Evolutionary conservation across 2,113 vertebrate species (phyloP).

Genomic region (Cariama cristata): DNA sequence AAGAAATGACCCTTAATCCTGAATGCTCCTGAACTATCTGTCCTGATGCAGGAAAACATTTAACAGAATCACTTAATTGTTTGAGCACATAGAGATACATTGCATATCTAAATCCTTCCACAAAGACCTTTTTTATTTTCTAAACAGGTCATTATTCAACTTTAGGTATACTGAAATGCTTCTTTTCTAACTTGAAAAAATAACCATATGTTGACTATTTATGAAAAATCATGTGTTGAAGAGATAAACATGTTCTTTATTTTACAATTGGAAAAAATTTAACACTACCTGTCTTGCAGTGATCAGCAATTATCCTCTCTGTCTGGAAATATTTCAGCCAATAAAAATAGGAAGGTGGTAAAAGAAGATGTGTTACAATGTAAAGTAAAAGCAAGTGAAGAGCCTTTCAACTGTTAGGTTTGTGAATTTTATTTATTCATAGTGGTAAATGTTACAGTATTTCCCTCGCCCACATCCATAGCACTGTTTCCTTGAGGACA

Average conservation of each 20-base stretch:
- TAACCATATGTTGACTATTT: background rate
- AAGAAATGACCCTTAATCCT: background rate
- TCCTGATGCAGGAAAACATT: background rate
- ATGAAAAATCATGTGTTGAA: background rate
- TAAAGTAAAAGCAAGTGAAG: background rate
- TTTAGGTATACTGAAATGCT: background rate
- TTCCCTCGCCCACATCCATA: background rate
- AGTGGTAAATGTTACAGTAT: background rate
- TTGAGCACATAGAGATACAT: background rate
- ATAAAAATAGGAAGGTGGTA: background rate
- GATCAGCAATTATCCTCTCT: background rate
- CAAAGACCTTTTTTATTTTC: background rate
- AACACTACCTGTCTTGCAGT: background rate
- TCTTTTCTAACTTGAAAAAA: background rate
- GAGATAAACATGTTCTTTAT: background rate
- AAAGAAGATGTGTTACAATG: background rate
- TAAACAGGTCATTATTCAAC: background rate
- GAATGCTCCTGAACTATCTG: background rate
- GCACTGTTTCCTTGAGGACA: constrained; percentile 18
- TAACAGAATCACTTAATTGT: background rate
- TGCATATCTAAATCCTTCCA: background rate
- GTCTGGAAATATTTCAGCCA: background rate
- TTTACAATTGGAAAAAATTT: background rate
- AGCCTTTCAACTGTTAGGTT: background rate
- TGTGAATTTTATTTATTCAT: constrained; percentile 13